A percentile compares a stretch with the other conserved stretches of the same genome.
Conservation (phyloP, 2,113 vertebrate species). For the Lepus americanus region DNA sequence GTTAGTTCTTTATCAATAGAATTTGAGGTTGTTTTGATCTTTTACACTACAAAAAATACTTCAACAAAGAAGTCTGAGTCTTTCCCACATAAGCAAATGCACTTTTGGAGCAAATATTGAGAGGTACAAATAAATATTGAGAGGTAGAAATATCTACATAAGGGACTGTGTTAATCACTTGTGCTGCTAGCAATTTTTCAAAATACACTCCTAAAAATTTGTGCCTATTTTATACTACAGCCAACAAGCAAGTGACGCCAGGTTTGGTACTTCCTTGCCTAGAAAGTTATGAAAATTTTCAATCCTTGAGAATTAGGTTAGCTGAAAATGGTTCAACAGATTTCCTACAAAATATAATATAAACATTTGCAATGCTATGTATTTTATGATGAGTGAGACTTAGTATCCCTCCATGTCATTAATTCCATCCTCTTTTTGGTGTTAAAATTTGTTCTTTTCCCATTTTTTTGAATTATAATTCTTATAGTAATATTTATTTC, state of each 20-base stretch:
- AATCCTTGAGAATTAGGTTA: not conserved
- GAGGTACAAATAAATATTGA: not conserved
- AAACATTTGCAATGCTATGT: not conserved
- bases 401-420: not conserved
- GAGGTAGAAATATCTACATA: not conserved
- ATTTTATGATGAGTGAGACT: not conserved
- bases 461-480: constrained; percentile 4
- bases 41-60: not conserved
- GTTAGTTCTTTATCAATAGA: not conserved
- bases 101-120: not conserved
- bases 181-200: not conserved
- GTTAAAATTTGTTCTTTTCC: not conserved
- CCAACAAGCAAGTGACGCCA: not conserved
- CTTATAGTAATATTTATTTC: not conserved
- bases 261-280: not conserved
- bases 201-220: not conserved
- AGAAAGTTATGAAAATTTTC: not conserved
- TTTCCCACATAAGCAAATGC: not conserved
- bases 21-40: not conserved
- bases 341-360: not conserved
- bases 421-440: not conserved
- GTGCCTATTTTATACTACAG: not conserved
- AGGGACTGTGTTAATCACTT: not conserved
- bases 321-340: not conserved
- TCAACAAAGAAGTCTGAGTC: not conserved